Base-by-base conservation (phyloP, 2,888 invertebrate genomes). In the Hecatera dysodea region DNA sequence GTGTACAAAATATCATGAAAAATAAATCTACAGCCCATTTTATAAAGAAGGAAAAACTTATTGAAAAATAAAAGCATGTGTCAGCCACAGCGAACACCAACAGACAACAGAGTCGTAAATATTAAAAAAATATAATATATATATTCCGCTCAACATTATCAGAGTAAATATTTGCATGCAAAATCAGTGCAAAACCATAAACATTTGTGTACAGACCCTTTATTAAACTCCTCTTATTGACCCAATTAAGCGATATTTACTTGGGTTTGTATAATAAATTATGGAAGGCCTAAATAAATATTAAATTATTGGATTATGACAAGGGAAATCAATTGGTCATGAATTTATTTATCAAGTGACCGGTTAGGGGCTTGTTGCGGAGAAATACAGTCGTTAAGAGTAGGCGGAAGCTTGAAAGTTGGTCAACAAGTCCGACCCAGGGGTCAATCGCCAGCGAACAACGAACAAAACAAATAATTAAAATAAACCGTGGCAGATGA, bases 201-300 rank as follows among this genome's bases (percentile, higher is more conserved):
- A 73, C 60, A 78, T 68, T 68, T 66, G 19, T 9, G 22, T 22
- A 48, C 0, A 33, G 46, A 67, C 29, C 78, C 78, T 72, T 79
- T 77, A 65, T 48, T 53, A 56, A 60, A 27, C 44, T 48, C 12
- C 29, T 50, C 9, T 15, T 81, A 72, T 77, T 66, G 68, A 63
- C 68, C 75, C 71, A 80, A 82, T 80, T 82, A 82, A 44, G 63
- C 8, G 15, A 67, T 74, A 69, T 80, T 82, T 82, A 64, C 57
- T 82, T 69, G 69, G 79, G 80, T 78, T 68, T 74, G 64, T 65
- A 1, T 70, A 70, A 67, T 80, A 70, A 78, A 74, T 80, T 82
- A 72, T 82, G 55, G 27, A n/a, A 3, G 27, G n/a, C 82, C 82
- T 80, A 52, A 80, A 65, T 63, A 80, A 82, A 80, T 79, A 71